Base-by-base conservation (phyloP, 1,140 invertebrate species). In the Trichonephila clavipes region DNA sequence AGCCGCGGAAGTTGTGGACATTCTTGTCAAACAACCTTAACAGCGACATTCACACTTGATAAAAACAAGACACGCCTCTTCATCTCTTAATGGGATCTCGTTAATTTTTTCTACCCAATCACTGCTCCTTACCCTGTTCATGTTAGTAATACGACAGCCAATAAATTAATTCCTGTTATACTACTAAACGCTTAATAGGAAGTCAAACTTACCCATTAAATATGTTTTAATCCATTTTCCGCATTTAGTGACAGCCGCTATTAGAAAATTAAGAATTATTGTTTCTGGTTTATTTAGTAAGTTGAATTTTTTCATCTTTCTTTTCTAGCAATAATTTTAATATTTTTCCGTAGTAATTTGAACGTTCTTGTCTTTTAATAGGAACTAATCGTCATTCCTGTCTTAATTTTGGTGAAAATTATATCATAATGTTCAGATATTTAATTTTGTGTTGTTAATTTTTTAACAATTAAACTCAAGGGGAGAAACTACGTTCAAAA, bases 31-130 rank as follows among this genome's bases (percentile, higher is more conserved):
- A 89, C 88, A 72, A 89, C 28, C 28, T 10, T 59, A 28, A 89
- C 18, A 89, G 40, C n/a, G 88, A 77, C 58, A 58, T 72, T 89
- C 64, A 58, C 88, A 89, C 88, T 58, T 89, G 88, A 89, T 89
- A 72, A 89, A 62, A 61, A 18, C 10, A 51, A 51, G 10, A 24
- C 88, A 77, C 88, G 66, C 64, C 88, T 58, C 64, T 77, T 58
- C 69, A 72, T 24, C 58, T 72, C 72, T 58, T 28, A 51, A 89
- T 51, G 58, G 69, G 24, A 58, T 24, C 61, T 59, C 40, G 44
- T 16, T 58, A 89, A 34, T 51, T 89, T 77, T 51, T 58, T 89
- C 44, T 59, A 24, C 40, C 86, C 64, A 89, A 58, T 89, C 34
- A 89, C 18, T 66, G 24, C 44, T 14, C 28, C 28, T 28, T 40